phyloP scores from a whole-genome alignment of 2,797 vertebrate species.

The Lutjanus argentimaculatus region DNA sequence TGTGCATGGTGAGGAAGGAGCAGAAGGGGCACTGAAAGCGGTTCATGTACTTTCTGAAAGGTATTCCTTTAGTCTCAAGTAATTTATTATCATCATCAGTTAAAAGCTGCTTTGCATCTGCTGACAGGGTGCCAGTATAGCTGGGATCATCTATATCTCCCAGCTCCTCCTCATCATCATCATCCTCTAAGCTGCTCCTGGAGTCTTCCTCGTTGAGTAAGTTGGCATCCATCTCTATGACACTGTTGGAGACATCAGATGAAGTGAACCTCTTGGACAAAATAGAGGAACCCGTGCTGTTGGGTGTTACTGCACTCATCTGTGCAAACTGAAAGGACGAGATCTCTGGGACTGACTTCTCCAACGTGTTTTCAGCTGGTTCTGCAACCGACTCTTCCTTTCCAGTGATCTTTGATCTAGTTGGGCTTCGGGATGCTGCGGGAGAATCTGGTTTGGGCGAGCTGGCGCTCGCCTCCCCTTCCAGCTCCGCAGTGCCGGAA shows the following conservation, averaged over 20 bases:
- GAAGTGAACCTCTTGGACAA: conserved; percentile 92
- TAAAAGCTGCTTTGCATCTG: conserved; percentile 93
- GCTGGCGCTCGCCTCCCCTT: conserved; percentile 84
- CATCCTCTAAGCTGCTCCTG: conserved; percentile 93
- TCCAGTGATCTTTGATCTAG: conserved; percentile 86
- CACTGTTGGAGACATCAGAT: conserved; percentile 88
- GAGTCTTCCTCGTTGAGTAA: conserved; percentile 93
- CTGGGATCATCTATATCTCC: conserved; percentile 94
- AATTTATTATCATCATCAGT: conserved; percentile 96
- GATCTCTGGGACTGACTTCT: conserved; percentile 87
- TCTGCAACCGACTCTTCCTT: conserved; percentile 85
- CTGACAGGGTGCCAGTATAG: conserved; percentile 90
- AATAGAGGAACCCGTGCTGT: conserved; percentile 92
- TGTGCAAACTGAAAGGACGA: conserved; percentile 91
- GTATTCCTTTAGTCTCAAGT: conserved; percentile 97
- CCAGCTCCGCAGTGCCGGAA: conserved; percentile 89
- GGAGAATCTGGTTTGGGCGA: conserved; percentile 89
- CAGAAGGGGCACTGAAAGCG: conserved; percentile 99
- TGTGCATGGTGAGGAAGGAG: conserved; percentile 97
- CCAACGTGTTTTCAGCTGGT: conserved; percentile 83
- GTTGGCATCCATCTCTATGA: conserved; percentile 89
- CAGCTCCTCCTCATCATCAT: conserved; percentile 94
- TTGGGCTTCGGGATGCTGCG: conserved; percentile 86
- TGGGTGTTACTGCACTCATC: conserved; percentile 90
- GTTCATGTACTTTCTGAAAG: conserved; percentile 96